Conservation (phyloP, 2,888 invertebrate species). For the Chrysodeixis includens region DNA sequence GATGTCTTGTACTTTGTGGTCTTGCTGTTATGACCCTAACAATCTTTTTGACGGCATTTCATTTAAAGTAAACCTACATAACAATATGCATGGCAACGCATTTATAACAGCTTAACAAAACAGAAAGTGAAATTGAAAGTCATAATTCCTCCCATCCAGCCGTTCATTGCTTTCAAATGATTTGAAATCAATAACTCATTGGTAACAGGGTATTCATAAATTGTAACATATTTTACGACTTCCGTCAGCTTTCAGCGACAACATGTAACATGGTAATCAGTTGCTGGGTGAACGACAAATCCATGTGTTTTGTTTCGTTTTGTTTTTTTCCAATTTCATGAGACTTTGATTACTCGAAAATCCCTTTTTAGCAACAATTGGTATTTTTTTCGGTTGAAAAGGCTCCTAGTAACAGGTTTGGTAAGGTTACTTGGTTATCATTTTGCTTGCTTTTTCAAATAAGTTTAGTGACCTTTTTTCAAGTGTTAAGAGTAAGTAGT, state of each 20-base stretch:
- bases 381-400: neutral
- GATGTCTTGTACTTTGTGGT: neutral
- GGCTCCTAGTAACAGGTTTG: neutral
- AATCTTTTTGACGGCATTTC: neutral
- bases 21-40: neutral
- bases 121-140: constrained; percentile 15
- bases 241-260: constrained; percentile 38
- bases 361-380: neutral
- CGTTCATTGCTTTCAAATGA: constrained; percentile 24
- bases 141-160: constrained; percentile 19
- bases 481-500: no score
- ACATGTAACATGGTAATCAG: constrained; percentile 35
- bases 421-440: no score
- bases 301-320: constrained; percentile 30
- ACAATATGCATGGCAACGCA: no score
- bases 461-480: no score
- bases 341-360: neutral
- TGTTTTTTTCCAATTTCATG: neutral
- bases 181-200: constrained; percentile 48
- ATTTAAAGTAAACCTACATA: no score
- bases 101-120: neutral
- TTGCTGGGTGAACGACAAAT: constrained; percentile 7
- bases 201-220: constrained; percentile 40
- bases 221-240: constrained; percentile 45
- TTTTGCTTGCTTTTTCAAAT: no score